Evolutionary conservation across 2,888 invertebrate species (phyloP).

Genomic region (Gasteruption jaculator): DNA sequence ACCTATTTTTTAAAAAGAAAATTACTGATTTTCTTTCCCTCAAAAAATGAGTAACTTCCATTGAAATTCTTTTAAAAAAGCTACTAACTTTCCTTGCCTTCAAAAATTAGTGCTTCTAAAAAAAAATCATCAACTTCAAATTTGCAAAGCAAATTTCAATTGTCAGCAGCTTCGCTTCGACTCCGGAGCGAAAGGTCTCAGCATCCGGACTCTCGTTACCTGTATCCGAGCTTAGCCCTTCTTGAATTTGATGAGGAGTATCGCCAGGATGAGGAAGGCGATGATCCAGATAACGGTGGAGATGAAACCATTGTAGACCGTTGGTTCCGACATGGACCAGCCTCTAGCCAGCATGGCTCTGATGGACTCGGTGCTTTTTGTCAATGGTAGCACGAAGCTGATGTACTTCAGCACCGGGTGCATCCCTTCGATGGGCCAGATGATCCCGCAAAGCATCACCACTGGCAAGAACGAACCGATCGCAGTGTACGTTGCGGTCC

Average conservation of each 20-base stretch:
- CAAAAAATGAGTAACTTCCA: too few species aligned
- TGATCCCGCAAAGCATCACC: conserved; percentile 82
- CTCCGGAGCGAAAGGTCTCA: too few species aligned
- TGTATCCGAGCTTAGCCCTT: conserved; percentile 78
- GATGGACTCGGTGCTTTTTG: conserved; percentile 82
- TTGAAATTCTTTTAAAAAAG: too few species aligned
- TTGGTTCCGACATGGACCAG: conserved; percentile 67
- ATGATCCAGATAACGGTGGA: conserved; percentile 76
- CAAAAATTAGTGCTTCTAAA: too few species aligned
- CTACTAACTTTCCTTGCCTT: too few species aligned
- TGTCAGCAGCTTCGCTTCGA: too few species aligned
- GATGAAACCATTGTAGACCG: conserved; percentile 78
- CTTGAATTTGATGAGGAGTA: conserved; percentile 76
- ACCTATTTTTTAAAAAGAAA: too few species aligned
- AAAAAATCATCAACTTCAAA: too few species aligned
- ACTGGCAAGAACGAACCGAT: conserved; percentile 83
- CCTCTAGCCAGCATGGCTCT: conserved; percentile 81
- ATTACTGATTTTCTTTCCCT: too few species aligned
- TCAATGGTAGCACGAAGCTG: conserved; percentile 76
- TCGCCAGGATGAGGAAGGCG: conserved; percentile 69
- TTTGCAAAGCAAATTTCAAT: too few species aligned
- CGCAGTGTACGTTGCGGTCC: conserved; percentile 80
- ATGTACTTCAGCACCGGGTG: conserved; percentile 68
- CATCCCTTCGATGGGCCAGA: conserved; percentile 96
- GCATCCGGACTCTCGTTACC: too few species aligned